Conservation (phyloP, 1,140 invertebrate species). For the Stegodyphus dumicola region DNA sequence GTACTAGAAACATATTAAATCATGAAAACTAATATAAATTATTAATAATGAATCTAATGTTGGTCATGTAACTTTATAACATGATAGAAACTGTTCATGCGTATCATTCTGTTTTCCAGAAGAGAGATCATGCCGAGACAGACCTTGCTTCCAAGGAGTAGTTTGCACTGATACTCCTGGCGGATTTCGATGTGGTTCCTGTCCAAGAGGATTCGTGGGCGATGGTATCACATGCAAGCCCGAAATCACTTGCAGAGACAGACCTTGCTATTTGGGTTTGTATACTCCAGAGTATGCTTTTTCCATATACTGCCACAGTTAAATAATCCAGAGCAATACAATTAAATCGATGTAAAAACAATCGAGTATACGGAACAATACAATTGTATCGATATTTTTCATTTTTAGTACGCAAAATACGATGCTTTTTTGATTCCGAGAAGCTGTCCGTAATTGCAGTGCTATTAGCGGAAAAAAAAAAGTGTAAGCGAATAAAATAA, state of each 20-base stretch:
- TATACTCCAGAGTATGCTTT: no score
- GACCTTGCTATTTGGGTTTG: slow-evolving; percentile 83
- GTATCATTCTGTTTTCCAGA: background rate
- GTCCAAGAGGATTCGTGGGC: slow-evolving; percentile 80
- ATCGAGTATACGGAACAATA: no score
- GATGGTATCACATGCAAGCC: slow-evolving; percentile 80
- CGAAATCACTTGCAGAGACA: slow-evolving; percentile 76
- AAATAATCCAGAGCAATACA: no score
- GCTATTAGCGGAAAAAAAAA: no score
- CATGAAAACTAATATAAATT: background rate
- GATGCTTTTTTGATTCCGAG: no score
- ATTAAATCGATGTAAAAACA: no score
- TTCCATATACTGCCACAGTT: no score
- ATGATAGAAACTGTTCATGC: background rate
- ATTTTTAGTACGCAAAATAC: no score
- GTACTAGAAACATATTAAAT: background rate
- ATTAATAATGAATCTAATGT: background rate
- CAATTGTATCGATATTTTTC: no score
- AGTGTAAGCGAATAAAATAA: no score
- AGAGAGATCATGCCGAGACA: slow-evolving; percentile 68
- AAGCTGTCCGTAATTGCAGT: no score
- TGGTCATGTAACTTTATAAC: background rate
- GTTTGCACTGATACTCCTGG: slow-evolving; percentile 79
- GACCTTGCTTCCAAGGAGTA: slow-evolving; percentile 85
- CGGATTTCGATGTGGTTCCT: slow-evolving; percentile 79